Evolutionary conservation across 2,797 vertebrate genomes (phyloP).

Genomic region (Anguilla pacifica): DNA sequence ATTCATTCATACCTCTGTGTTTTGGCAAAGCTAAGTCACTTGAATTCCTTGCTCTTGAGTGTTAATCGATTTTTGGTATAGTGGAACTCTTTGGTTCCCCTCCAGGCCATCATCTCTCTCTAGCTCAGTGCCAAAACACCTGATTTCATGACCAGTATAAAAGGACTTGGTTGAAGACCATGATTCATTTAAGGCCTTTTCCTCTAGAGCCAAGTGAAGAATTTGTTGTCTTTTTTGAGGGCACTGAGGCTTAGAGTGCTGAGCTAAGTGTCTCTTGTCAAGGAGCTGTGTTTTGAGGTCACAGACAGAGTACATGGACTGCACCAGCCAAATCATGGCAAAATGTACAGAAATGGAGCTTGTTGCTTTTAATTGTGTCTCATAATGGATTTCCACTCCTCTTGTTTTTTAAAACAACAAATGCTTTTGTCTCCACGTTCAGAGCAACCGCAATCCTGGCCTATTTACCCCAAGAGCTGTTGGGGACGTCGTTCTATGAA

Average conservation of each 20-base stretch:
- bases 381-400: neutral
- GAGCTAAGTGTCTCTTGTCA: neutral
- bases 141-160: neutral
- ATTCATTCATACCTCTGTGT: neutral
- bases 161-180: neutral
- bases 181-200: neutral
- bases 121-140: neutral
- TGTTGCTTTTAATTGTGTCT: neutral
- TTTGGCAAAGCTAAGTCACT: neutral
- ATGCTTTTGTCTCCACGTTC: slow-evolving; percentile 23
- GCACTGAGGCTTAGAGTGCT: neutral
- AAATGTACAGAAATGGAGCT: neutral
- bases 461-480: slow-evolving; percentile 95
- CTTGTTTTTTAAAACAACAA: neutral
- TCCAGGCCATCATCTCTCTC: neutral
- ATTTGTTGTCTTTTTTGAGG: neutral
- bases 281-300: neutral
- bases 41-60: neutral
- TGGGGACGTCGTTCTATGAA: slow-evolving; percentile 97
- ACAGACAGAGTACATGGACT: neutral
- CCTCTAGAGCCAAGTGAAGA: neutral
- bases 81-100: neutral
- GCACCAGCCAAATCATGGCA: neutral
- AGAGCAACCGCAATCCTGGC: slow-evolving; percentile 97
- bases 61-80: neutral